Percentiles rank a stretch among this genome's conserved stretches.
Evolutionary conservation across 2,797 vertebrate genomes (phyloP).

Genomic region (Nasua narica): DNA sequence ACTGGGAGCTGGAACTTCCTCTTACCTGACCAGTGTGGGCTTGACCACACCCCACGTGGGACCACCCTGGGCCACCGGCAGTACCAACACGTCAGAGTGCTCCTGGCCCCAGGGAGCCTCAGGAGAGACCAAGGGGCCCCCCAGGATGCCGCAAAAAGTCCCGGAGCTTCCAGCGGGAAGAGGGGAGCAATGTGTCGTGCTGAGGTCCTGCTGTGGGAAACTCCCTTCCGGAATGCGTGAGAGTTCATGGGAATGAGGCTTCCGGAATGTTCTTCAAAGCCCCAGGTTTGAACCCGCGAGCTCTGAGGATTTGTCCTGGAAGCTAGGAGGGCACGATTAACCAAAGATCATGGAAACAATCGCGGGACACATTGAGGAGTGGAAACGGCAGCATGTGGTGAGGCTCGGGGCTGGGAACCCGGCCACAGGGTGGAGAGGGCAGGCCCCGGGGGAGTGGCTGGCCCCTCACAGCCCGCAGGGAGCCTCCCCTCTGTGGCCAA

Average conservation of each 20-base stretch:
- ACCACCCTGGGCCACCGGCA: too few species aligned
- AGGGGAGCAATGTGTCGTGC: not conserved
- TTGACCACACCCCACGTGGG: not conserved
- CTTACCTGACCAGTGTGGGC: not conserved
- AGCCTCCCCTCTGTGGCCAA: not conserved
- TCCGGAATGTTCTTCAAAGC: too few species aligned
- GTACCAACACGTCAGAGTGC: rapidly evolving
- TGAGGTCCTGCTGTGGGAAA: not conserved
- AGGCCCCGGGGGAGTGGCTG: too few species aligned
- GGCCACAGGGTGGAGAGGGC: rapidly evolving
- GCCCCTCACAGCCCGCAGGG: not conserved
- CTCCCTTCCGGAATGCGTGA: not conserved
- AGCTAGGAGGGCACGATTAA: not conserved
- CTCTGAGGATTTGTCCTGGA: not conserved
- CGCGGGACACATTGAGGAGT: too few species aligned
- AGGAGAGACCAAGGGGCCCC: not conserved
- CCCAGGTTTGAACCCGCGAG: not conserved
- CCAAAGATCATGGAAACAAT: not conserved
- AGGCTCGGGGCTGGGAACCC: rapidly evolving
- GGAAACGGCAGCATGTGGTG: not conserved
- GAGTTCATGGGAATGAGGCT: not conserved
- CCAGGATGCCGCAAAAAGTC: not conserved
- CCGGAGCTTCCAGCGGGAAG: not conserved
- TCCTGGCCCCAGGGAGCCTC: not conserved
- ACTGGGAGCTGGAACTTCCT: not conserved